Base-by-base conservation (phyloP, 2,797 vertebrate genomes). In the Rhadinocentrus ornatus region DNA sequence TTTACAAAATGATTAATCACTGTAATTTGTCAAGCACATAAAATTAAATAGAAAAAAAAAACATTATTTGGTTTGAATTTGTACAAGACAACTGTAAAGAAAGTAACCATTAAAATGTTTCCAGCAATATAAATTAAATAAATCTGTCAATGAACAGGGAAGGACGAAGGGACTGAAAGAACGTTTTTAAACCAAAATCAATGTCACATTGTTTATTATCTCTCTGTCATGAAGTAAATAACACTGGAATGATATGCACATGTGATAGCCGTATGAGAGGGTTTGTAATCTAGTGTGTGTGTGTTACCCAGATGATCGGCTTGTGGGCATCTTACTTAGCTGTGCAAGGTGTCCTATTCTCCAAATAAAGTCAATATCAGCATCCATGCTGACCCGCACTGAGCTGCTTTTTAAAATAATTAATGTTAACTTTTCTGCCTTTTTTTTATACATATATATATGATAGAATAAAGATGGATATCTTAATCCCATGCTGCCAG, bases 191-290 rank as follows among this genome's bases (percentile, higher is more conserved):
- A 66, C 59, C 67, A 54, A 75, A 81, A 81, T 66, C 69, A 78
- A 75, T 70, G 79, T 66, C 74, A 78, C 10, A 66, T 80, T 59
- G 26, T 9, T 50, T 50, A 50, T 50, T 11, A 48, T 69, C 50
- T 55, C 44, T 68, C 44, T 68, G 52, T 69, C 58, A 55, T 63
- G 69, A 58, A 69, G 76, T 76, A 80, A 78, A 82, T 58, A 83
- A 16, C 82, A 81, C 41, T 69, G 31, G 71, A 83, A 86, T 78
- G 55, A 82, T 68, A 77, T 69, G 73, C 27, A 78, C n/a, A 66
- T 62, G 20, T 71, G 77, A 82, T 66, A 77, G 75, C 64, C 67
- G 85, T 82, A 79, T 69, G 22, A 85, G 22, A 85, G 62, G 26
- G 55, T 84, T 77, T 80, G 59, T 86, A 71, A 64, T 81, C 67